Evolutionary conservation across 2,888 invertebrate genomes (phyloP), one percentile per base, ranked within the genome.

Genomic region (Lymantria monacha): DNA sequence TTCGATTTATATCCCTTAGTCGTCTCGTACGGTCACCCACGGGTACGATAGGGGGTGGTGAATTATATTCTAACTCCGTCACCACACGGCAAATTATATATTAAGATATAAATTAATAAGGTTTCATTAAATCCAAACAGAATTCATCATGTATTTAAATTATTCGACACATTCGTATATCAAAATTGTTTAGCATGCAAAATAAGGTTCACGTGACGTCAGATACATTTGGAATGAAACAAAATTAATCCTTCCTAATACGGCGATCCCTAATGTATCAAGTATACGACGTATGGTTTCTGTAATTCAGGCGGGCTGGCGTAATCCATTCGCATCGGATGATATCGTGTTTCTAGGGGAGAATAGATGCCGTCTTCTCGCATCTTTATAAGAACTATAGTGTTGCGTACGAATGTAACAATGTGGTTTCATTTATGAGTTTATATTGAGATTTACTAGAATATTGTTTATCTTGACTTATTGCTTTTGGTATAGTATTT

Each of bases 241-340:
- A 72, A 78, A 79, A 87, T 87, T 88, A 90, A 89, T 89, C 84
- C 85, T 69, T 67, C 74, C 70, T 87, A 82, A 86, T 83, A 81
- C 79, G 72, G 71, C 77, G 81, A 82, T 81, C 80, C 83, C 73
- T 80, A 76, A 83, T 83, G 81, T 87, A 87, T 84, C 83, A 76
- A 77, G 74, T 79, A 78, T 75, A 73, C 78, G 69, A 73, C 78
- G 69, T 91, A 91, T 84, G 91, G 91, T 89, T 90, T 91, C 90
- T 83, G 86, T 91, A 87, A 89, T 90, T 88, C 87, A 85, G 86
- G 79, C 81, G 74, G 81, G 76, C 74, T 70, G 69, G 72, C 69
- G 85, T 90, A 90, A 90, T 89, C 89, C 86, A 81, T 81, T 85
- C 78, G 79, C 71, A 73, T 73, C 72, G 79, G 70, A 70, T 70